These are phyloP conservation scores for Anadara kagoshimensis DNA, from an alignment of 1,140 invertebrate genomes.

Conservation along the genomic window DNA sequence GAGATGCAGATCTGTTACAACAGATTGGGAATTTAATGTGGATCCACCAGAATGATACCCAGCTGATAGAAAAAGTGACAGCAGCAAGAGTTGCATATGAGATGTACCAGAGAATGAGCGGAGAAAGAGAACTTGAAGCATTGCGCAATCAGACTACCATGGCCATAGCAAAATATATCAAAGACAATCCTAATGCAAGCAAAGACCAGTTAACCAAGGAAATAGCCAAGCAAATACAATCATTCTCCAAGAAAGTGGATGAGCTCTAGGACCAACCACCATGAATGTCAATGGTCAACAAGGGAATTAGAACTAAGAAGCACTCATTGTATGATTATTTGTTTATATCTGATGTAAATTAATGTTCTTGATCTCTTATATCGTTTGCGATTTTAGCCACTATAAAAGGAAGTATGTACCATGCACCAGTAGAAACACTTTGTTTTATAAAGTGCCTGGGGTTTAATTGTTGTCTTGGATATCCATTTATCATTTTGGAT, in stretches of 20 bases:
- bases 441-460: too few relatives aligned
- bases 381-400: too few relatives aligned
- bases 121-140: constrained; percentile 52
- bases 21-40: constrained; percentile 50
- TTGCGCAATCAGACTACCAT: constrained; percentile 54
- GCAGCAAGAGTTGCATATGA: constrained; percentile 44
- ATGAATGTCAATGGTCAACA: too few relatives aligned
- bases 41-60: constrained; percentile 34
- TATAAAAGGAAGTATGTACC: too few relatives aligned
- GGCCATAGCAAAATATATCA: constrained; percentile 56
- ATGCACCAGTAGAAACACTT: too few relatives aligned
- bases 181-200: constrained; percentile 56
- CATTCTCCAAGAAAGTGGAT: constrained; percentile 53
- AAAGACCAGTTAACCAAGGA: constrained; percentile 55
- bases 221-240: constrained; percentile 49
- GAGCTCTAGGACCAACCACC: too few relatives aligned
- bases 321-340: too few relatives aligned
- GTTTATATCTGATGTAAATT: too few relatives aligned
- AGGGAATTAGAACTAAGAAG: too few relatives aligned
- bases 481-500: too few relatives aligned
- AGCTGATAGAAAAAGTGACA: constrained; percentile 44
- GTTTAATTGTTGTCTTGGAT: too few relatives aligned
- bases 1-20: constrained; percentile 47
- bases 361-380: too few relatives aligned
- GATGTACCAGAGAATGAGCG: constrained; percentile 49